These are phyloP conservation scores for Acanthosepion lycidas DNA, from an alignment of 2,888 invertebrate species.

Conservation along the genomic window DNA sequence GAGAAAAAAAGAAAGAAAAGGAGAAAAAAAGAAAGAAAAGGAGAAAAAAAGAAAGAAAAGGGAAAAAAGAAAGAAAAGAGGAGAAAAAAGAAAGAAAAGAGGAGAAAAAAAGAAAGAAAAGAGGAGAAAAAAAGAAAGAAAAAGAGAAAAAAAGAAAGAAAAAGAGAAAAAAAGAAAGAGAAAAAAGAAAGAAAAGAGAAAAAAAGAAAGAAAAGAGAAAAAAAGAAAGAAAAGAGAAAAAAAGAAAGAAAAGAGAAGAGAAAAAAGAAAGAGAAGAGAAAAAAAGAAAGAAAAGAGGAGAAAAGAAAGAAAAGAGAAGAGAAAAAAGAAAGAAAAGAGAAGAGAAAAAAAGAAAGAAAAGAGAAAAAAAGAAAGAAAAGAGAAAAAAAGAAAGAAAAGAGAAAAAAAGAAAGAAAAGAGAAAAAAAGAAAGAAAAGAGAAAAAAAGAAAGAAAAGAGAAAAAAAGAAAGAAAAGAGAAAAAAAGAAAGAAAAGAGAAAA, in stretches of 20 bases:
- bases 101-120: not conserved
- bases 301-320: too few relatives aligned
- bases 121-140: not conserved
- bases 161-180: not conserved
- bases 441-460: too few relatives aligned
- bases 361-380: not conserved
- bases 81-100: too few relatives aligned
- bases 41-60: too few relatives aligned
- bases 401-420: not conserved
- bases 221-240: too few relatives aligned
- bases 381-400: not conserved
- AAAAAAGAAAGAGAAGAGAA: not conserved
- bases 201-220: too few relatives aligned
- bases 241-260: not conserved
- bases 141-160: not conserved
- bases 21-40: too few relatives aligned
- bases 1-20: too few relatives aligned
- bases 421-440: too few relatives aligned
- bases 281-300: not conserved
- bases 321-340: not conserved
- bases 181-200: not conserved
- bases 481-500: too few relatives aligned
- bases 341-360: not conserved
- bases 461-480: too few relatives aligned
- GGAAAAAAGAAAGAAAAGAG: too few relatives aligned